Evolutionary conservation across 2,113 vertebrate species (phyloP).

Genomic region (Chaenocephalus aceratus): DNA sequence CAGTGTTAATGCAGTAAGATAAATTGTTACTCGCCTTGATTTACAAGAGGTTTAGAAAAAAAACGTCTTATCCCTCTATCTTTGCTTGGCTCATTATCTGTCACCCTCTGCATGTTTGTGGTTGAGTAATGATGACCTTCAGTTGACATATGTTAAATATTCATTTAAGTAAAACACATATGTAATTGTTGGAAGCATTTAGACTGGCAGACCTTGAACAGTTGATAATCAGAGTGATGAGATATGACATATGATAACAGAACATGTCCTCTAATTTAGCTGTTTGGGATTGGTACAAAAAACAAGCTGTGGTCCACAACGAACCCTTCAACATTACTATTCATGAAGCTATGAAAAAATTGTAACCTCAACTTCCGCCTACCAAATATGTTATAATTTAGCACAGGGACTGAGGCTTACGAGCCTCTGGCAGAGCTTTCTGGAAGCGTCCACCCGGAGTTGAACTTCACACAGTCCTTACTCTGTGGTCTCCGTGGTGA

Average conservation of each 20-base stretch:
- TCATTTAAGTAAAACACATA: conserved; percentile 5
- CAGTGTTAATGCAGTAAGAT: background rate
- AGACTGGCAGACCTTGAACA: background rate
- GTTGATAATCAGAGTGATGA: background rate
- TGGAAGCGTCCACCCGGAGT: conserved; percentile 57
- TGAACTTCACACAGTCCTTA: conserved; percentile 70
- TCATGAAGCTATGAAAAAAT: conserved; percentile 17
- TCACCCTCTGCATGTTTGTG: conserved; percentile 10
- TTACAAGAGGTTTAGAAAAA: background rate
- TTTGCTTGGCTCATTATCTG: conserved; percentile 46
- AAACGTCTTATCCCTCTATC: too few relatives aligned
- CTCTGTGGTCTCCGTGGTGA: conserved; percentile 51
- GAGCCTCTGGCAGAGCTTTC: conserved; percentile 58
- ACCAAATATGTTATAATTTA: conserved; percentile 53
- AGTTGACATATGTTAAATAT: conserved; percentile 28
- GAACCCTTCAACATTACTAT: conserved; percentile 16
- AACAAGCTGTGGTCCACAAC: background rate
- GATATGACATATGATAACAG: background rate
- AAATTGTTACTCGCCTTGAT: background rate
- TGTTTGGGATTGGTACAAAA: conserved; percentile 10
- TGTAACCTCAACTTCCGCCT: conserved; percentile 15
- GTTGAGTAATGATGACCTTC: conserved; percentile 33
- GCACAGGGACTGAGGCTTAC: conserved; percentile 23
- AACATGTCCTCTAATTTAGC: background rate
- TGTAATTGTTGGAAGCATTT: conserved; percentile 18